A percentile compares a stretch with the other conserved stretches of the same genome.
Conservation (phyloP, 2,113 vertebrate genomes). For the Scortum barcoo region DNA sequence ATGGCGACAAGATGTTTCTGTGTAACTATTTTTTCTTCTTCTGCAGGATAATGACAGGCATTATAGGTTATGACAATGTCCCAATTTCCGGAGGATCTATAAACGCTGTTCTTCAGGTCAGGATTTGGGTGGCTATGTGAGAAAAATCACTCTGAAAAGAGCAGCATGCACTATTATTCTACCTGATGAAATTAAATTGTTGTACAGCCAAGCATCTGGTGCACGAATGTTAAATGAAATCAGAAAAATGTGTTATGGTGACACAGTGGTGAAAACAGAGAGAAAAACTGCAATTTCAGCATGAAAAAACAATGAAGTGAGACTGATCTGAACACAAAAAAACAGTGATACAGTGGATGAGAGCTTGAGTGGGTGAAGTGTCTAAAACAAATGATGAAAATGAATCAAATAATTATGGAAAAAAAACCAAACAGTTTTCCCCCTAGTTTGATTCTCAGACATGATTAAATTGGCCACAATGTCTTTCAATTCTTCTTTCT, state of each 20-base stretch:
- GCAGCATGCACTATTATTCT: slow-evolving; percentile 58
- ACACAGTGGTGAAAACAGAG: slow-evolving; percentile 44
- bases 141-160: slow-evolving; percentile 49
- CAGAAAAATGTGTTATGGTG: slow-evolving; percentile 43
- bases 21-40: background rate
- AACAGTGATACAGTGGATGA: slow-evolving; percentile 60
- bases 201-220: slow-evolving; percentile 35
- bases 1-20: slow-evolving; percentile 23
- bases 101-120: slow-evolving; percentile 71
- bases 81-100: slow-evolving; percentile 37
- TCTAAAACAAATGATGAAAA: slow-evolving; percentile 55
- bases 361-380: slow-evolving; percentile 49
- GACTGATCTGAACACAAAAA: slow-evolving; percentile 47
- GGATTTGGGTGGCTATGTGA: slow-evolving; percentile 79
- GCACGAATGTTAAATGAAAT: slow-evolving; percentile 56
- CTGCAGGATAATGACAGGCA: slow-evolving; percentile 5
- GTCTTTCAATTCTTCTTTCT: slow-evolving; percentile 34
- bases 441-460: slow-evolving; percentile 65
- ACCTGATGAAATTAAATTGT: slow-evolving; percentile 31
- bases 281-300: slow-evolving; percentile 42
- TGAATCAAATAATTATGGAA: slow-evolving; percentile 58
- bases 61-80: slow-evolving; percentile 45
- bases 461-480: background rate
- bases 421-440: slow-evolving; percentile 60
- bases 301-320: slow-evolving; percentile 40